Percentiles rank a stretch among this genome's conserved stretches.
These are phyloP conservation scores for Chelon labrosus DNA, from an alignment of 2,797 vertebrate species.

Conservation along the genomic window DNA sequence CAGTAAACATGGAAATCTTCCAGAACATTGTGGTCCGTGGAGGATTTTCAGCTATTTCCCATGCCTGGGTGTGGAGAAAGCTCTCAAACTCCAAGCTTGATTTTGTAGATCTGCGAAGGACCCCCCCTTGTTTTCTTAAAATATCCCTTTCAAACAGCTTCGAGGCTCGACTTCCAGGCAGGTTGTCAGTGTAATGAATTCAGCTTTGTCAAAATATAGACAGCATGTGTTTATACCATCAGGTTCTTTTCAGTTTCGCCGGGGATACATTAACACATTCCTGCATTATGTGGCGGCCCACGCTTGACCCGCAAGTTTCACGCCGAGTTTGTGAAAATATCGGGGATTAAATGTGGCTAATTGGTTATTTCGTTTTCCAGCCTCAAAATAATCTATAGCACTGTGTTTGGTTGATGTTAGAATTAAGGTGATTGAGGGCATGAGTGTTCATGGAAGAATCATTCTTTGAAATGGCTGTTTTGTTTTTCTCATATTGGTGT, in stretches of 20 bases:
- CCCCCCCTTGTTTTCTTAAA: constrained; percentile 44
- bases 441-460: neutral
- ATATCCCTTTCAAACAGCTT: constrained; percentile 32
- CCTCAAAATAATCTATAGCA: constrained; percentile 33
- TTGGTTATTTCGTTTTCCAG: constrained; percentile 9
- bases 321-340: constrained; percentile 37
- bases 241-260: constrained; percentile 25
- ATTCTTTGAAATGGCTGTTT: neutral
- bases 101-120: constrained; percentile 33
- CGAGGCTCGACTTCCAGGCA: constrained; percentile 11
- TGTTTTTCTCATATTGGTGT: neutral
- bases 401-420: constrained; percentile 20
- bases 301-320: constrained; percentile 24
- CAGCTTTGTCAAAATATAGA: constrained; percentile 38
- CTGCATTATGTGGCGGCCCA: neutral
- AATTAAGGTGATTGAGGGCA: constrained; percentile 10
- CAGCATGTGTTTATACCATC: constrained; percentile 21
- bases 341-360: constrained; percentile 17
- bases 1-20: constrained; percentile 65
- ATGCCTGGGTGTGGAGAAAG: constrained; percentile 39
- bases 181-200: constrained; percentile 20
- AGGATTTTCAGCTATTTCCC: constrained; percentile 57
- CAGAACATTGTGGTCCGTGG: constrained; percentile 40
- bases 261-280: constrained; percentile 18
- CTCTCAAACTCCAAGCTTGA: constrained; percentile 51